Evolutionary conservation across 2,888 invertebrate genomes (phyloP).

Genomic region (Tribolium freemani): DNA sequence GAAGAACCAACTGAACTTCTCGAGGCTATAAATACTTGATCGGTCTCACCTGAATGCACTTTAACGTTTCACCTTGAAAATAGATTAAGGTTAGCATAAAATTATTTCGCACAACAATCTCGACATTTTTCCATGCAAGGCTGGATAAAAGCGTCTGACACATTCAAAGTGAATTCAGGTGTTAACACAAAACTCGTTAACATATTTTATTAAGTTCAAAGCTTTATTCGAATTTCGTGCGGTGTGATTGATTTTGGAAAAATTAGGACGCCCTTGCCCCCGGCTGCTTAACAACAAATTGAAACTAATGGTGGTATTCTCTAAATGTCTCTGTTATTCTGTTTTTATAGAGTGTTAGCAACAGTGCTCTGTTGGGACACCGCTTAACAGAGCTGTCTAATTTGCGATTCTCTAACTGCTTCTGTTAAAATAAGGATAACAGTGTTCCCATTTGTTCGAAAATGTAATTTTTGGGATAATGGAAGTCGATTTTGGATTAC

Average conservation of each 20-base stretch:
- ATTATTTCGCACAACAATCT: constrained; percentile 19
- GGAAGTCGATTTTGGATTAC: too few species aligned
- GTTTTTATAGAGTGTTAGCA: too few species aligned
- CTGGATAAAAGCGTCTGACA: neutral
- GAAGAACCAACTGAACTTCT: constrained; percentile 16
- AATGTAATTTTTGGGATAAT: too few species aligned
- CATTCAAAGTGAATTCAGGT: neutral
- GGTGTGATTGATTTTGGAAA: constrained; percentile 21
- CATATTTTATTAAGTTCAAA: neutral
- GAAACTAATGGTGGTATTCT: too few species aligned
- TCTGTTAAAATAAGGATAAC: too few species aligned
- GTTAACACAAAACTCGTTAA: neutral
- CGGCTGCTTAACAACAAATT: constrained; percentile 5
- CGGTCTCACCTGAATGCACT: constrained; percentile 37
- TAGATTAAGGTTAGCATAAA: constrained; percentile 33
- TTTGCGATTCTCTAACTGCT: too few species aligned
- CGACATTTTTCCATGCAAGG: constrained; percentile 7
- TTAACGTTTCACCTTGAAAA: constrained; percentile 35
- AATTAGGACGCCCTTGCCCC: constrained; percentile 21
- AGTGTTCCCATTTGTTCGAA: too few species aligned
- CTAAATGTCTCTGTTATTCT: too few species aligned
- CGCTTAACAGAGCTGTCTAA: too few species aligned
- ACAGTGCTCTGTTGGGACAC: too few species aligned
- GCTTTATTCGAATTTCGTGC: constrained; percentile 29
- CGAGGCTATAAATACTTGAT: constrained; percentile 28